Percentiles rank a stretch among this genome's conserved stretches.
Conservation (phyloP, 1,140 invertebrate genomes). For the Zophobas atratus region DNA sequence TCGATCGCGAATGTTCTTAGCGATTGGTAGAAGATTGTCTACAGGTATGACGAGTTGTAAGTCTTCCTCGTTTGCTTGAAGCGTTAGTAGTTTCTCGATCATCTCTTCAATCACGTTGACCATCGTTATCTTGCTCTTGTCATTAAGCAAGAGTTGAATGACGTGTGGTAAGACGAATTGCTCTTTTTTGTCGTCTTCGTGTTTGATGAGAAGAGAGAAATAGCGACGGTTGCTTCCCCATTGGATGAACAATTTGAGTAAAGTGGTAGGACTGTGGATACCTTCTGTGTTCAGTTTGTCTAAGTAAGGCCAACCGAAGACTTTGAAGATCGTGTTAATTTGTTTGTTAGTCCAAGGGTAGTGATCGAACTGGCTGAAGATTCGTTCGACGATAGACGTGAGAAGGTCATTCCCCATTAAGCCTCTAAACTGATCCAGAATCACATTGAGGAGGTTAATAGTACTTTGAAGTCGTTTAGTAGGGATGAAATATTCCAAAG, state of each 20-base stretch:
- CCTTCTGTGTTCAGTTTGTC: slow-evolving; percentile 85
- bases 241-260: slow-evolving; percentile 83
- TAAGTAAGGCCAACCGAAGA: slow-evolving; percentile 87
- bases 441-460: slow-evolving; percentile 83
- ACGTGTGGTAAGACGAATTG: slow-evolving; percentile 77
- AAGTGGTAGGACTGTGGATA: slow-evolving; percentile 85
- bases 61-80: slow-evolving; percentile 74
- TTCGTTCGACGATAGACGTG: slow-evolving; percentile 78
- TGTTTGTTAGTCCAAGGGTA: slow-evolving; percentile 82
- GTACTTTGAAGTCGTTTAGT: slow-evolving; percentile 83
- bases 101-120: slow-evolving; percentile 82
- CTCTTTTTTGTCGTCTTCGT: slow-evolving; percentile 65
- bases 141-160: slow-evolving; percentile 78
- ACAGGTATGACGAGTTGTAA: slow-evolving; percentile 64
- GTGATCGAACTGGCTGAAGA: slow-evolving; percentile 86
- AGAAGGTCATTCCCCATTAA: slow-evolving; percentile 78
- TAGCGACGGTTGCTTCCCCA: slow-evolving; percentile 87
- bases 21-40: slow-evolving; percentile 63
- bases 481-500: slow-evolving; percentile 76
- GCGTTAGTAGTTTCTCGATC: slow-evolving; percentile 83
- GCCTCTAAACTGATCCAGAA: slow-evolving; percentile 90
- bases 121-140: slow-evolving; percentile 78
- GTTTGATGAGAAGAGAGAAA: slow-evolving; percentile 80
- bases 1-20: slow-evolving; percentile 57
- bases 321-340: slow-evolving; percentile 82